Percentiles rank a stretch among this genome's conserved stretches.
These are phyloP conservation scores for Pyralis farinalis DNA, from an alignment of 2,888 invertebrate species.

Conservation along the genomic window DNA sequence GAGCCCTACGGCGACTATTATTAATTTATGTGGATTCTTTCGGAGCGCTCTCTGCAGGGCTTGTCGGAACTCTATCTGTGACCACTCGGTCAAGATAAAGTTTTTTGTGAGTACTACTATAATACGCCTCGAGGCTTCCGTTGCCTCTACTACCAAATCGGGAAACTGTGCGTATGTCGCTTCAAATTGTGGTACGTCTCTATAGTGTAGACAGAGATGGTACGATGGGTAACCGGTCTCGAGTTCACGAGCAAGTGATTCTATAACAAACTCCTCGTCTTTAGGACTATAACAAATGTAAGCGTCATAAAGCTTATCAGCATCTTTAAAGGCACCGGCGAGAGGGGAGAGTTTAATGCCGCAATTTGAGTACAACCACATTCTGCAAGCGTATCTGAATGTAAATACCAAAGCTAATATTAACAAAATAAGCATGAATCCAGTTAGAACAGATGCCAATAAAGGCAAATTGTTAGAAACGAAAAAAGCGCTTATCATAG, in stretches of 20 bases:
- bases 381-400: slow-evolving; percentile 92
- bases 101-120: slow-evolving; percentile 93
- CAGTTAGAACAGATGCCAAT: slow-evolving; percentile 88
- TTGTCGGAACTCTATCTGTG: slow-evolving; percentile 93
- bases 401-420: slow-evolving; percentile 90
- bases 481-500: slow-evolving; percentile 90
- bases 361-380: slow-evolving; percentile 94
- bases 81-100: slow-evolving; percentile 96
- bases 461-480: slow-evolving; percentile 91
- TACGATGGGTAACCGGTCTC: slow-evolving; percentile 91
- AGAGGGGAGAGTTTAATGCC: slow-evolving; percentile 90
- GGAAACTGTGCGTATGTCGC: slow-evolving; percentile 86
- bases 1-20: slow-evolving; percentile 90
- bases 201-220: slow-evolving; percentile 92
- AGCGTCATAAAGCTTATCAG: slow-evolving; percentile 94
- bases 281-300: slow-evolving; percentile 96
- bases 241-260: slow-evolving; percentile 91
- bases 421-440: slow-evolving; percentile 88
- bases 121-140: slow-evolving; percentile 92
- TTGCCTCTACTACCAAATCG: slow-evolving; percentile 91
- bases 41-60: slow-evolving; percentile 93
- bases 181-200: slow-evolving; percentile 89
- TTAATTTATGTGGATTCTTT: slow-evolving; percentile 91
- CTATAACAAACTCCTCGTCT: slow-evolving; percentile 94
- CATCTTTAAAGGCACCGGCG: slow-evolving; percentile 86